Evolutionary conservation across 2,888 invertebrate species (phyloP), one percentile per base, ranked within the genome.

Genomic region (Deladenus siricidicola): DNA sequence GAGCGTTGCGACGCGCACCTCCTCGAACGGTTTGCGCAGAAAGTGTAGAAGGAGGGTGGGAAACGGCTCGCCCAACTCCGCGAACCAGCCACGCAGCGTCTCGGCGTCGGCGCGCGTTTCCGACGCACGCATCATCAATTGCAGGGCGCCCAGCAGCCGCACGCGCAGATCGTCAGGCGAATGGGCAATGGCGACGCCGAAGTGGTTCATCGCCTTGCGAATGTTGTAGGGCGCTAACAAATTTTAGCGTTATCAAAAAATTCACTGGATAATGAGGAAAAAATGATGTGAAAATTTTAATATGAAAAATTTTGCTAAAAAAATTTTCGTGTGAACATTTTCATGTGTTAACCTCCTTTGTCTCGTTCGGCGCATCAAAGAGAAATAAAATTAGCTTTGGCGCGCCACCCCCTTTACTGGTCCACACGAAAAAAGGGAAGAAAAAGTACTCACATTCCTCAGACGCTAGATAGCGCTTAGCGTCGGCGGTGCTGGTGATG

Each of bases 161-260:
- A 51, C 29, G 21, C 53, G 21, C 50, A 53, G 21, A 10, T 56
- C 26, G 23, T 44, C 58, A 14, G 62, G 19, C n/a, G 51, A 62
- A 26, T 29, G 62, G 14, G 61, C 61, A 24, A 59, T 51, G 21
- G 49, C 62, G 14, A 44, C 62, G 29, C 43, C 62, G 28, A 61
- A 60, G 45, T 62, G 53, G 45, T 52, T 63, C 51, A 61, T 42
- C 24, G 61, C 58, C 52, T 54, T 64, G 21, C 23, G 21, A 28
- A 61, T 61, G 26, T 63, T 42, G 53, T 56, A 61, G 17, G 30
- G 47, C 28, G 30, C 60, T 60, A 24, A 8, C 28, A 42, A 24
- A n/a, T n/a, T n/a, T n/a, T n/a, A n/a, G n/a, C n/a, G n/a, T n/a
- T n/a, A 17, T 2, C 6, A 10, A 45, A 43, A 29, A 44, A 4